These are phyloP conservation scores for Resseliella maxima DNA, from an alignment of 2,888 invertebrate genomes.

Conservation along the genomic window DNA sequence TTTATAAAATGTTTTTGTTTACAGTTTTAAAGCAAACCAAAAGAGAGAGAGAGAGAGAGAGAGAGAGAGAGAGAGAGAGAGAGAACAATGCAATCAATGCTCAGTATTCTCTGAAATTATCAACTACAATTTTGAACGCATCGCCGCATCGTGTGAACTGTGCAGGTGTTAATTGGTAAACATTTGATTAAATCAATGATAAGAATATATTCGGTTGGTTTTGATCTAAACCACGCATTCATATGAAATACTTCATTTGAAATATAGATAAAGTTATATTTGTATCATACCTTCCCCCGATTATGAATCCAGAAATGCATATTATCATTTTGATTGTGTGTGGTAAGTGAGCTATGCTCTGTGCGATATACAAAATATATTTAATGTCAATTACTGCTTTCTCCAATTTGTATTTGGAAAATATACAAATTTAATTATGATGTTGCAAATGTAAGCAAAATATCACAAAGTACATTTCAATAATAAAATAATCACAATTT, in stretches of 20 bases:
- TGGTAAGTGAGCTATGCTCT: not conserved
- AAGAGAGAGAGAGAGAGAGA: not conserved
- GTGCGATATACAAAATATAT: not conserved
- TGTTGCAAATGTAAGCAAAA: no score
- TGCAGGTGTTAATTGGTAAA: conserved; percentile 21
- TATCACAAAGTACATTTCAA: not conserved
- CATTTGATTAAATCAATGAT: not conserved
- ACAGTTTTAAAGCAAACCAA: not conserved
- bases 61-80: not conserved
- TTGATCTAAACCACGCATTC: not conserved
- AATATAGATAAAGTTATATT: not conserved
- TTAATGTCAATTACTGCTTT: not conserved
- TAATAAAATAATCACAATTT: not conserved
- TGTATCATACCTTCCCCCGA: conserved; percentile 69
- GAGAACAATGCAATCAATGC: not conserved
- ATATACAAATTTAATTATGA: no score
- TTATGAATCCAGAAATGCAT: conserved; percentile 72
- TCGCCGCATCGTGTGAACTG: not conserved
- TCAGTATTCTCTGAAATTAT: not conserved
- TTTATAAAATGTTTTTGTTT: not conserved
- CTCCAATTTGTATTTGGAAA: not conserved
- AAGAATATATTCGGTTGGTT: conserved; percentile 58
- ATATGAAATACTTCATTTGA: no score
- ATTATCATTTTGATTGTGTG: conserved; percentile 69
- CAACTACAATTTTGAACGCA: not conserved